A percentile compares a stretch with the other conserved stretches of the same genome.
Evolutionary conservation across 2,113 vertebrate genomes (phyloP).

Genomic region (Pandion haliaetus): DNA sequence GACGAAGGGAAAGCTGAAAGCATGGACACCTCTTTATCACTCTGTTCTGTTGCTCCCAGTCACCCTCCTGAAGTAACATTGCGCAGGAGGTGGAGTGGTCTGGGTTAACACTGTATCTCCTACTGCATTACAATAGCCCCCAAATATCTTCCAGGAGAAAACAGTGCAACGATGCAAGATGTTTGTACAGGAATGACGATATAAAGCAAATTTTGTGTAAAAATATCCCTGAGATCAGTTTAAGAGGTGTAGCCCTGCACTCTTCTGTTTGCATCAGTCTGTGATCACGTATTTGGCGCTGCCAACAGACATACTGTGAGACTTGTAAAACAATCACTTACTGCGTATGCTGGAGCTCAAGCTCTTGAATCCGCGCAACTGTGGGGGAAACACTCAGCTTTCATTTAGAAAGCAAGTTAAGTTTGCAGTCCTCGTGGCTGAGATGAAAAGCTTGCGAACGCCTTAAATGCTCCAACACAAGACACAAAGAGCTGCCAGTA

Average conservation of each 20-base stretch:
- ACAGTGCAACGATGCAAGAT: background rate
- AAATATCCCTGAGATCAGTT: background rate
- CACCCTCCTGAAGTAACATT: background rate
- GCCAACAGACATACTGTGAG: background rate
- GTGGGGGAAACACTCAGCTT: background rate
- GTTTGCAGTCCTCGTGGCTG: background rate
- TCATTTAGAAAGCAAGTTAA: background rate
- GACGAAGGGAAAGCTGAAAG: background rate
- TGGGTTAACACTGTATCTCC: background rate
- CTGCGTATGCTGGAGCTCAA: background rate
- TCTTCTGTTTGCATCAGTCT: background rate
- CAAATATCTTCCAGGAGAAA: background rate
- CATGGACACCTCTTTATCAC: background rate
- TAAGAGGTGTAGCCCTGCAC: background rate
- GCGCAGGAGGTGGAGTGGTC: accelerated
- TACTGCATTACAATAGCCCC: background rate
- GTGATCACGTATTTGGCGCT: background rate
- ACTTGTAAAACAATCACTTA: background rate
- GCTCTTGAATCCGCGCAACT: background rate
- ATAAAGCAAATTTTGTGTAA: background rate
- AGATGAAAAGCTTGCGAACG: background rate
- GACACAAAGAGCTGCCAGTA: slow-evolving; percentile 37
- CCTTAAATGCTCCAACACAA: background rate
- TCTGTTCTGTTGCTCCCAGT: background rate
- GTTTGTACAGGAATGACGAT: accelerated